Evolutionary conservation across 2,888 invertebrate genomes (phyloP).

Genomic region (Helobdella robusta): DNA sequence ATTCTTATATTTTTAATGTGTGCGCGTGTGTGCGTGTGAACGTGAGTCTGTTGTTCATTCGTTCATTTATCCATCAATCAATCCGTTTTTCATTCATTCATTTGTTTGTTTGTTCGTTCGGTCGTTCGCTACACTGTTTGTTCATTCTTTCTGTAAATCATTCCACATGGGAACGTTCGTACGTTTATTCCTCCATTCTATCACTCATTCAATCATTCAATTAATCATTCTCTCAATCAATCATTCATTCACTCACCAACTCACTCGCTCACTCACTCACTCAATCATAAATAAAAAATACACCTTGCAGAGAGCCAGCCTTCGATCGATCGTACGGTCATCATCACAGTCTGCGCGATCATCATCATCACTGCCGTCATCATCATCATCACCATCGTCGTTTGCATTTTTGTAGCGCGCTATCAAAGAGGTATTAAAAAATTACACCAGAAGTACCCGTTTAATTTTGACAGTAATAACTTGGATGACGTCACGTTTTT

Average conservation of each 20-base stretch:
- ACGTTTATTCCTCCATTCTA: neutral
- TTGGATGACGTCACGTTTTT: too few relatives aligned
- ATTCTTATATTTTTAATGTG: neutral
- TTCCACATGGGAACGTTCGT: too few relatives aligned
- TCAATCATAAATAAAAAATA: too few relatives aligned
- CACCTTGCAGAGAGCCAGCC: too few relatives aligned
- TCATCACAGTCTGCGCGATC: neutral
- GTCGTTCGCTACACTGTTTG: neutral
- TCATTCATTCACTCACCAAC: neutral
- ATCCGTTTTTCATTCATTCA: neutral
- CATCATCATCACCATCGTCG: too few relatives aligned
- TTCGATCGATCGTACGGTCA: too few relatives aligned
- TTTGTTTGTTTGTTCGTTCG: too few relatives aligned
- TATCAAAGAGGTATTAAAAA: neutral
- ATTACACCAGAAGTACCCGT: too few relatives aligned
- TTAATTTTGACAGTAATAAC: too few relatives aligned
- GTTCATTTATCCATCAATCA: neutral
- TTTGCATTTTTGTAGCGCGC: neutral
- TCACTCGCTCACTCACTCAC: conserved; percentile 4
- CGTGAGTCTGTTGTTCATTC: neutral
- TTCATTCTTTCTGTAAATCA: neutral
- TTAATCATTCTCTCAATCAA: neutral
- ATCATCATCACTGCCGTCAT: neutral
- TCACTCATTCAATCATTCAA: neutral
- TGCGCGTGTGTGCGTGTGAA: neutral